These are phyloP conservation scores for Gnatocerus cornutus DNA, from an alignment of 2,888 invertebrate genomes.

Conservation along the genomic window DNA sequence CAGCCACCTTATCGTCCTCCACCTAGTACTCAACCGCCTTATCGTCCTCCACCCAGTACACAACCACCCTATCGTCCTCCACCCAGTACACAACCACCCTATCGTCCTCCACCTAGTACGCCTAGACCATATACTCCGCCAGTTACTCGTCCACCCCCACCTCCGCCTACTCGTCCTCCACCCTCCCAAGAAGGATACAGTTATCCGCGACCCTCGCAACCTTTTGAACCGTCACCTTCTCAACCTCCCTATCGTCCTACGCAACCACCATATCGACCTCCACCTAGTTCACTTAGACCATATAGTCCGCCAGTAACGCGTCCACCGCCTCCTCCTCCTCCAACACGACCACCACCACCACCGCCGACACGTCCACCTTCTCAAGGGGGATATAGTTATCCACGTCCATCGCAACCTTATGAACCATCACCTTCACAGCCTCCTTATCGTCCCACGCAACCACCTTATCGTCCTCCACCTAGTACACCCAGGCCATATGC, in stretches of 20 bases:
- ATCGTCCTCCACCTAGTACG: conserved; percentile 12
- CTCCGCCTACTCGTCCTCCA: conserved; percentile 11
- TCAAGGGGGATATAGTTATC: not conserved
- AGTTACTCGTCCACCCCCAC: conserved; percentile 11
- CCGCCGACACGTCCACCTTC: conserved; percentile 2
- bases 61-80: conserved; percentile 47
- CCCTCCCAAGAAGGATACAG: not conserved
- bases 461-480: conserved; percentile 33
- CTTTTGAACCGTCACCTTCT: not conserved
- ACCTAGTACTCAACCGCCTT: conserved; percentile 42
- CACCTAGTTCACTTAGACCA: conserved; percentile 20
- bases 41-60: conserved; percentile 23
- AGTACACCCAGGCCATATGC: conserved; percentile 16
- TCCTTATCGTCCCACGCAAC: conserved; percentile 24
- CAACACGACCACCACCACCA: conserved; percentile 25
- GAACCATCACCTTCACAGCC: conserved; percentile 3
- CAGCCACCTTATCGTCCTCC: conserved; percentile 28
- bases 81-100: conserved; percentile 42
- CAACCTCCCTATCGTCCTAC: conserved; percentile 20
- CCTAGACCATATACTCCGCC: not conserved
- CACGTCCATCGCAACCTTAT: conserved; percentile 6
- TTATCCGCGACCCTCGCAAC: conserved; percentile 8
- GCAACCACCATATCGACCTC: conserved; percentile 35
- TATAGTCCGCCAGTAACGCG: conserved; percentile 5
- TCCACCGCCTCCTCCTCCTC: conserved; percentile 6